These are phyloP conservation scores for Fragum whitleyi DNA, from an alignment of 2,888 invertebrate species.

Conservation along the genomic window DNA sequence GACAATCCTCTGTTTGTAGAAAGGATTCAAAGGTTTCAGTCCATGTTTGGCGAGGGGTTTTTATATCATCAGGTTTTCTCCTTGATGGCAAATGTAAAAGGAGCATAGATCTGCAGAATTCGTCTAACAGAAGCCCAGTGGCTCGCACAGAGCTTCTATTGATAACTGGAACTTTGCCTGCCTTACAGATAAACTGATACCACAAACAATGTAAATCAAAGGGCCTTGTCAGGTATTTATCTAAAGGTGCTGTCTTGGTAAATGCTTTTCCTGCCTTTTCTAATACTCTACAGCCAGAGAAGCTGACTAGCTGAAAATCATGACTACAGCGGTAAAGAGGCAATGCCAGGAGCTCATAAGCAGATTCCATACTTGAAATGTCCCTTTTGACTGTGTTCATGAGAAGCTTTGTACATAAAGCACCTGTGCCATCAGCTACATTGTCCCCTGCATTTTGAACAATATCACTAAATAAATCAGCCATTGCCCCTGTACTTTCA, in stretches of 20 bases:
- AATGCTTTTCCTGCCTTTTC: slow-evolving; percentile 42
- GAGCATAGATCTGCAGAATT: slow-evolving; percentile 56
- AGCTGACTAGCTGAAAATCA: slow-evolving; percentile 57
- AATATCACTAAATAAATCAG: slow-evolving; percentile 58
- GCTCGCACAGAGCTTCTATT: slow-evolving; percentile 34
- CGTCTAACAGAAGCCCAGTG: slow-evolving; percentile 63
- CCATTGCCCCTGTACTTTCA: slow-evolving; percentile 57
- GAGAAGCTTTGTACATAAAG: slow-evolving; percentile 57
- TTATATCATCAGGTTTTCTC: slow-evolving; percentile 56
- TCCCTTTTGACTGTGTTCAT: slow-evolving; percentile 66
- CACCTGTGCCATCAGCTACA: slow-evolving; percentile 15
- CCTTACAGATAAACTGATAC: slow-evolving; percentile 50
- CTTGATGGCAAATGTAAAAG: slow-evolving; percentile 62
- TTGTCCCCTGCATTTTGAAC: no score
- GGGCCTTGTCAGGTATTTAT: no score
- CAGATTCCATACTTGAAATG: slow-evolving; percentile 64
- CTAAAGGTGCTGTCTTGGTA: slow-evolving; percentile 42
- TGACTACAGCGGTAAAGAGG: slow-evolving; percentile 63
- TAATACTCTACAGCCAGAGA: slow-evolving; percentile 58
- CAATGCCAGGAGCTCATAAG: slow-evolving; percentile 38
- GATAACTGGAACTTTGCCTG: slow-evolving; percentile 54
- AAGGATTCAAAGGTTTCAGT: slow-evolving; percentile 42
- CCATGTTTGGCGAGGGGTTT: slow-evolving; percentile 54
- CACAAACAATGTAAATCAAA: no score
- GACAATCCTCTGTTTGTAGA: slow-evolving; percentile 39